A percentile compares a stretch with the other conserved stretches of the same genome.
These are phyloP conservation scores for Dipus sagitta DNA, from an alignment of 2,797 vertebrate species.

Conservation along the genomic window DNA sequence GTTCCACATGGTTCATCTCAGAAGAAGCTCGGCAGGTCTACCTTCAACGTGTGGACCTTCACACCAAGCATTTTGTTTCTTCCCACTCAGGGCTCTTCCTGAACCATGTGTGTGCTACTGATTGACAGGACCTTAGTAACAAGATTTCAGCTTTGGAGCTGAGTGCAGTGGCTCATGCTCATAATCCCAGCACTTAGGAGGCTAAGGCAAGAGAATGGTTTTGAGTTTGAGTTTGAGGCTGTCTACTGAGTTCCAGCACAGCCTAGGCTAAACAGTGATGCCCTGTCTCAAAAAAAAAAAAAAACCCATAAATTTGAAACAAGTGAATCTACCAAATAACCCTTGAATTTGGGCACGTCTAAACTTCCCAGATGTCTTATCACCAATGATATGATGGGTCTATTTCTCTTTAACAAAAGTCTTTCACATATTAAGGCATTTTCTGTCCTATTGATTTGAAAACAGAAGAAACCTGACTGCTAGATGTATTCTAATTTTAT, in stretches of 20 bases:
- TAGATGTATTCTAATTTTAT: neutral
- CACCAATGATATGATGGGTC: neutral
- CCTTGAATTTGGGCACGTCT: neutral
- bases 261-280: too few relatives aligned
- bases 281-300: neutral
- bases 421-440: neutral
- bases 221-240: too few relatives aligned
- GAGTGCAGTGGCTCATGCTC: too few relatives aligned
- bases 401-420: neutral
- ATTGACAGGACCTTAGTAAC: rapidly evolving
- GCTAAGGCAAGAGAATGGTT: too few relatives aligned
- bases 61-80: neutral
- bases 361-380: neutral
- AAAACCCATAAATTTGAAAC: too few relatives aligned
- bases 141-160: neutral
- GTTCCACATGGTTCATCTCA: neutral
- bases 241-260: too few relatives aligned
- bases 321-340: neutral
- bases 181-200: neutral
- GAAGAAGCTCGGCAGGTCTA: neutral
- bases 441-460: neutral
- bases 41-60: neutral
- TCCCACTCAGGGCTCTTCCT: neutral
- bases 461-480: neutral
- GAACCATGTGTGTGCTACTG: rapidly evolving